Evolutionary conservation across 64 coral and sea anemone species (phyloP), one percentile per base, ranked within the genome.

Genomic region (Actinia tenebrosa): DNA sequence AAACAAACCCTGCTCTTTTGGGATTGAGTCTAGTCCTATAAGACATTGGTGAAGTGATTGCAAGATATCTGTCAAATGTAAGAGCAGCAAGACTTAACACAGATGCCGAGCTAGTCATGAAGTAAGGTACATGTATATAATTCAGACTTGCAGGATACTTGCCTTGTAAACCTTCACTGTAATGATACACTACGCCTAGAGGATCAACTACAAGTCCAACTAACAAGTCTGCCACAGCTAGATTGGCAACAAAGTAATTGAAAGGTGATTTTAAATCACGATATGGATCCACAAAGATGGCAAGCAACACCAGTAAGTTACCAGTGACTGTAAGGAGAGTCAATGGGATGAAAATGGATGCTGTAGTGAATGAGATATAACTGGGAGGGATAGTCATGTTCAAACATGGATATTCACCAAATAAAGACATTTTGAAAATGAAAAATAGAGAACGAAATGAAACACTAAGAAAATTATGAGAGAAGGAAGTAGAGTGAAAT

Each of bases 171-270:
- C 87, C 91, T 86, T 97, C 94, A 14, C 84, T 84, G 42, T 81
- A 84, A 78, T 93, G 94, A 79, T 93, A 97, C 56, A 79, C 89
- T 44, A 91, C 86, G 43, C 89, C 84, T 10, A 89, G 84, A 20
- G 94, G 94, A 46, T 97, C 94, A 27, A 90, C 91, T 6, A 97
- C 88, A 53, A 69, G 20, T 11, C 91, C 94, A 68, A 93, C 72
- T 20, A 97, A 50, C 16, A 87, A 69, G 54, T 97, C 94, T 56
- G 91, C 85, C 14, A 87, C 89, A 16, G 94, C 91, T n/a, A 97
- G 78, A 55, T 97, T 97, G 47, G 91, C 75, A 17, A 97, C 82
- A 46, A 97, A 89, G 61, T 93, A 97, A 56, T 93, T 97, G 27
- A 97, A 97, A 58, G 91, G 89, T 63, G 91, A 84, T 75, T 90